Evolutionary conservation across 2,888 invertebrate species (phyloP).

Genomic region (Ophraella communa): DNA sequence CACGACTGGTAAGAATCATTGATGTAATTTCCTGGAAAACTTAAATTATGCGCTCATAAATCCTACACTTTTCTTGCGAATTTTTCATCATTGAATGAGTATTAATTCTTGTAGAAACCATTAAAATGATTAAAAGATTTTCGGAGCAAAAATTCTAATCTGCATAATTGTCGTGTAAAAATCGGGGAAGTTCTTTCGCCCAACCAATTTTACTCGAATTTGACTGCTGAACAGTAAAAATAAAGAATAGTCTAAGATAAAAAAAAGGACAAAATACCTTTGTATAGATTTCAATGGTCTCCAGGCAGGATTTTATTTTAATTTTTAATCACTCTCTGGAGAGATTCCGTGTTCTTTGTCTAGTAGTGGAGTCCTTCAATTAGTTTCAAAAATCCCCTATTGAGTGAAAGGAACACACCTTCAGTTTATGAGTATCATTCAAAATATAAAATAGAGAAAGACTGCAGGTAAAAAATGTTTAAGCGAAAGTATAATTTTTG

Average conservation of each 20-base stretch:
- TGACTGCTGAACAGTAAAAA: slow-evolving; percentile 23
- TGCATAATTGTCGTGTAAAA: slow-evolving; percentile 46
- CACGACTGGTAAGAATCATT: slow-evolving; percentile 52
- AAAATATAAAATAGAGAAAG: background rate
- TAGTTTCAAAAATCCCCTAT: background rate
- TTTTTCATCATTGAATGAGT: slow-evolving; percentile 48
- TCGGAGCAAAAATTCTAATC: slow-evolving; percentile 41
- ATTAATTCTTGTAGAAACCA: slow-evolving; percentile 54
- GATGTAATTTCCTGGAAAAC: slow-evolving; percentile 58
- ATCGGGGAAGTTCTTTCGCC: slow-evolving; percentile 22
- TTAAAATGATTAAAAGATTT: slow-evolving; percentile 57
- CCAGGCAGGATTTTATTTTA: slow-evolving; percentile 18
- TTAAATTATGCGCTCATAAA: slow-evolving; percentile 57
- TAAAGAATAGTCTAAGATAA: slow-evolving; percentile 18
- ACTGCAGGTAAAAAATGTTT: background rate
- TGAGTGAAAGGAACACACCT: background rate
- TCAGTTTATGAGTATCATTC: background rate
- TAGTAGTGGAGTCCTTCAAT: slow-evolving; percentile 5
- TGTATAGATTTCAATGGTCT: slow-evolving; percentile 21
- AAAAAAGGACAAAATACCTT: slow-evolving; percentile 17
- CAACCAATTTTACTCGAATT: slow-evolving; percentile 21
- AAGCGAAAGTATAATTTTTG: background rate
- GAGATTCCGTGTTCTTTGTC: slow-evolving; percentile 7
- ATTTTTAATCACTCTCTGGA: slow-evolving; percentile 18
- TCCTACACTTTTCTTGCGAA: slow-evolving; percentile 50